A percentile compares a stretch with the other conserved stretches of the same genome.
Evolutionary conservation across 2,113 vertebrate genomes (phyloP).

Genomic region (Rhinolophus sinicus): DNA sequence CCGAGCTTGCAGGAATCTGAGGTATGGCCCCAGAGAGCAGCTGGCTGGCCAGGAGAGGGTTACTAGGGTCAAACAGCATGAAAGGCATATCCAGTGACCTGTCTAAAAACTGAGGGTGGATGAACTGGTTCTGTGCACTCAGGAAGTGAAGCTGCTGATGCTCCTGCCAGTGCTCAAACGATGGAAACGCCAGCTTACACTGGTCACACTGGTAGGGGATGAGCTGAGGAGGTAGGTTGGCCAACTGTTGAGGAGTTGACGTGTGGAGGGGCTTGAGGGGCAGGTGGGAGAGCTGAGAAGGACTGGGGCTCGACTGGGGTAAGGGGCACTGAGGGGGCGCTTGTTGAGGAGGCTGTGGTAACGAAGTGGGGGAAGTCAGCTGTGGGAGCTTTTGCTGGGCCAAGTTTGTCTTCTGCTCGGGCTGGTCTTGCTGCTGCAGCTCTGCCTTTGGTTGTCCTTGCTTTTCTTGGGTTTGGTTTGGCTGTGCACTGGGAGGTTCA

Average conservation of each 20-base stretch:
- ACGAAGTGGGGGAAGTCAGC: constrained; percentile 91
- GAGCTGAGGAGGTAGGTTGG: constrained; percentile 94
- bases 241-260: constrained; percentile 91
- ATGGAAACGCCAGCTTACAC: constrained; percentile 98
- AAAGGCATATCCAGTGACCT: constrained; percentile 97
- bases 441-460: constrained; percentile 95
- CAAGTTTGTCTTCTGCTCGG: constrained; percentile 90
- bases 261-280: constrained; percentile 93
- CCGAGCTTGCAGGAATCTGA: constrained; percentile 95
- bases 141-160: constrained; percentile 99
- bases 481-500: constrained; percentile 90
- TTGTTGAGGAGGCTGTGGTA: constrained; percentile 89
- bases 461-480: constrained; percentile 92
- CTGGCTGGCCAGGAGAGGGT: constrained; percentile 96
- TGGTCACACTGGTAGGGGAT: constrained; percentile 99
- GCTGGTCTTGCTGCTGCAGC: constrained; percentile 89
- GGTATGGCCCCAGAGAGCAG: constrained; percentile 95
- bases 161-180: constrained; percentile 99
- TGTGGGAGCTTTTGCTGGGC: constrained; percentile 89
- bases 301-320: constrained; percentile 92
- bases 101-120: constrained; percentile 98
- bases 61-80: constrained; percentile 99
- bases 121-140: constrained; percentile 98
- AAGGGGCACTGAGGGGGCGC: constrained; percentile 89
- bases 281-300: constrained; percentile 94